Evolutionary conservation across 2,888 invertebrate genomes (phyloP).

Genomic region (Mamestra brassicae): DNA sequence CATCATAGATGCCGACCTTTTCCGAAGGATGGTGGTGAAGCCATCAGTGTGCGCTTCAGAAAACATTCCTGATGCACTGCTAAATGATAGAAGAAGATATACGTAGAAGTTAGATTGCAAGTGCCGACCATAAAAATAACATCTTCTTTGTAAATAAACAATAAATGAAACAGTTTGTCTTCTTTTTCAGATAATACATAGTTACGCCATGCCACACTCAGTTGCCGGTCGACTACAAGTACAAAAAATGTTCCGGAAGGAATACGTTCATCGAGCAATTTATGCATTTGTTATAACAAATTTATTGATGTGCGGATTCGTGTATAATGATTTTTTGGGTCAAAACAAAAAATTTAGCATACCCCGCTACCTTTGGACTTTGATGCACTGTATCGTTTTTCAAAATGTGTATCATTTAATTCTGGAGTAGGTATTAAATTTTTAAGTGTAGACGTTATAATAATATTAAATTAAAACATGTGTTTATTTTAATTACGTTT

Average conservation of each 20-base stretch:
- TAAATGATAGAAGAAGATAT: no score
- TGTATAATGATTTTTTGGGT: neutral
- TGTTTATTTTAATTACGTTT: no score
- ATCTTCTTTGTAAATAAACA: neutral
- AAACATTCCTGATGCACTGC: no score
- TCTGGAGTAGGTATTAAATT: no score
- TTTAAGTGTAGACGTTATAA: no score
- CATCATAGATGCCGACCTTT: no score
- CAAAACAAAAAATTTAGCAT: neutral
- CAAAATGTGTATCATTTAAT: neutral
- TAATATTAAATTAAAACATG: no score
- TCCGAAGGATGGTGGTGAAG: no score
- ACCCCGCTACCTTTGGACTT: neutral
- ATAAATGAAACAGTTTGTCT: neutral
- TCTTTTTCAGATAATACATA: conserved; percentile 7
- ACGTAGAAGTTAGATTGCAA: no score
- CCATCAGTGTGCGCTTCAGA: no score
- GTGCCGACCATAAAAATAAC: no score
- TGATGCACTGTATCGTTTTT: conserved; percentile 17
- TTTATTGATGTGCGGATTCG: neutral
- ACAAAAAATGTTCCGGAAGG: fast-evolving
- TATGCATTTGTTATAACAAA: conserved; percentile 1
- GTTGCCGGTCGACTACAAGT: neutral
- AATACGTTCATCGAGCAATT: neutral
- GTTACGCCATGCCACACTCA: neutral